phyloP scores from a whole-genome alignment of 2,888 invertebrate species.

The Drosophila buzzatii region DNA sequence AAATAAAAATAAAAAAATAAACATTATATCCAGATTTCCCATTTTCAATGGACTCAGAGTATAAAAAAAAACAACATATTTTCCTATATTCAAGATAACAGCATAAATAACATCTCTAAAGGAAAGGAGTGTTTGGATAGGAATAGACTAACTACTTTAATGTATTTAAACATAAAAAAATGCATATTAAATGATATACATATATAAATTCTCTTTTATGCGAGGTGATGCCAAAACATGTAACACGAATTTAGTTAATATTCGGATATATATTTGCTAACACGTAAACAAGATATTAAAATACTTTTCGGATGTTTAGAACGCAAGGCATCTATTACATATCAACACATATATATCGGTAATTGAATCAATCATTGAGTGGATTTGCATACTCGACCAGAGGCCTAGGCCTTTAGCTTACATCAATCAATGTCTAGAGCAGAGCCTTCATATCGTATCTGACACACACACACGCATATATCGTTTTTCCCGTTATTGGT shows the following conservation, averaged over 20 bases:
- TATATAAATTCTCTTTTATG: background rate
- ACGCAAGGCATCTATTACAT: constrained; percentile 39
- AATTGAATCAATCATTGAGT: background rate
- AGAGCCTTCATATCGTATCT: constrained; percentile 1
- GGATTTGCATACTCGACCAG: background rate
- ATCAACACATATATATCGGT: constrained; percentile 23
- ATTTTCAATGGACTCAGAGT: no score
- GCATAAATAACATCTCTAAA: background rate
- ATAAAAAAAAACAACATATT: background rate
- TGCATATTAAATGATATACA: background rate
- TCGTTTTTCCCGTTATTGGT: constrained; percentile 4
- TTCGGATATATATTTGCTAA: background rate
- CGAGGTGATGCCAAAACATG: background rate
- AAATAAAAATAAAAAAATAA: no score
- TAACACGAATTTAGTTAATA: background rate
- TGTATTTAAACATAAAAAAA: background rate
- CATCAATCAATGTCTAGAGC: background rate
- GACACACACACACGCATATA: background rate
- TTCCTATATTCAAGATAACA: background rate
- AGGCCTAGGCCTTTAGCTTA: background rate
- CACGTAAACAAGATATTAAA: background rate
- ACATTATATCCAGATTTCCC: no score
- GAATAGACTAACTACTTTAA: background rate
- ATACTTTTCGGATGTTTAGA: constrained; percentile 2
- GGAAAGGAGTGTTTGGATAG: no score